Percentiles rank a stretch among this genome's conserved stretches.
phyloP scores from a whole-genome alignment of 2,888 invertebrate genomes.

The Theristus sp. region DNA sequence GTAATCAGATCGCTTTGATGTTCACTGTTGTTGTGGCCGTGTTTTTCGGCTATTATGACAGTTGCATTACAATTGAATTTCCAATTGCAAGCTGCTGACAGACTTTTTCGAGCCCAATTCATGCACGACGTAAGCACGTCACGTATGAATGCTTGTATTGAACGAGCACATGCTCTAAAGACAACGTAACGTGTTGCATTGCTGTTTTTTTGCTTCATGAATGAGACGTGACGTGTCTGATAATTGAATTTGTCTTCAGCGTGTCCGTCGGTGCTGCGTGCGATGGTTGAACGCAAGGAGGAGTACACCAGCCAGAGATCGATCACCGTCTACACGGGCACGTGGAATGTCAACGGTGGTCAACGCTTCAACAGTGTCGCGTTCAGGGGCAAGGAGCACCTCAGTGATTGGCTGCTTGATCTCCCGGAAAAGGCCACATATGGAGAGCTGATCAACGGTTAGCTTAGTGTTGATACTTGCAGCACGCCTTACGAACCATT shows the following conservation, averaged over 20 bases:
- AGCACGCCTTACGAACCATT: no score
- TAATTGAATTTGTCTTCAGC: no score
- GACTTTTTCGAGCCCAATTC: no score
- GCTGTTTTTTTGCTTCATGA: no score
- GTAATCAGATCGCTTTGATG: background rate
- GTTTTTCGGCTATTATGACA: background rate
- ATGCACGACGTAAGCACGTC: no score
- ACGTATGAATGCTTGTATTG: no score
- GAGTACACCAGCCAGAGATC: slow-evolving; percentile 47
- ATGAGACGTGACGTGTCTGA: no score
- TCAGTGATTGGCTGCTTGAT: slow-evolving; percentile 34
- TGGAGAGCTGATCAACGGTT: background rate
- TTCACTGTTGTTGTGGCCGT: background rate
- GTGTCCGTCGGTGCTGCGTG: slow-evolving; percentile 58
- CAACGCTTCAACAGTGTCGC: slow-evolving; percentile 92
- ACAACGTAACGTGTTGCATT: no score
- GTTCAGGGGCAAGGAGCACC: slow-evolving; percentile 30
- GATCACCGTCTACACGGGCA: slow-evolving; percentile 54
- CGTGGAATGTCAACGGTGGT: slow-evolving; percentile 98
- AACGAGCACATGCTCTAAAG: no score
- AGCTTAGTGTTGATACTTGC: background rate
- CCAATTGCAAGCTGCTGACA: no score
- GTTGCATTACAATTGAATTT: no score
- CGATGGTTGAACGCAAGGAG: slow-evolving; percentile 61
- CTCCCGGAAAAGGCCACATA: background rate